A percentile compares a stretch with the other conserved stretches of the same genome.
Evolutionary conservation across 2,113 vertebrate genomes (phyloP).

Genomic region (Danionella cerebrum): DNA sequence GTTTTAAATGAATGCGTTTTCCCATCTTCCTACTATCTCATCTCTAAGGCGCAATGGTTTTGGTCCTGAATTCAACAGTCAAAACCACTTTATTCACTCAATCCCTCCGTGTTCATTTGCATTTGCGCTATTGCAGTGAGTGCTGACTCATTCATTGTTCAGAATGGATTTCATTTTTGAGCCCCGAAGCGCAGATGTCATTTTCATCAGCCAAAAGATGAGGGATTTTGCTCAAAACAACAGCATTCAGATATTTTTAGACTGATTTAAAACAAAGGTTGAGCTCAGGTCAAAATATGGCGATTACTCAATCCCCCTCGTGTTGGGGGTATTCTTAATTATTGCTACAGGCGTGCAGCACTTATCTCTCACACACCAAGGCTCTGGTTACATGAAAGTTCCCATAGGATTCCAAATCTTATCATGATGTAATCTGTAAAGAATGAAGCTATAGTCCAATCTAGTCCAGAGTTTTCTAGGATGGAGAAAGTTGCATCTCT

Average conservation of each 20-base stretch:
- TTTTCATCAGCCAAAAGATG: not conserved
- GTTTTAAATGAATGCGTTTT: conserved; percentile 45
- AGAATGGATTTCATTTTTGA: not conserved
- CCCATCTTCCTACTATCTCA: not conserved
- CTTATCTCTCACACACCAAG: not conserved
- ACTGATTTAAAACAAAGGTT: not conserved
- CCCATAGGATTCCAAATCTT: not conserved
- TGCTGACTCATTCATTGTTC: conserved; percentile 24
- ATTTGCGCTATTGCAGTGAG: conserved; percentile 12
- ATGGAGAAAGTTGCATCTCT: too few species aligned
- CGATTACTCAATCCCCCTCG: not conserved
- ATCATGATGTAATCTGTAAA: conserved; percentile 4
- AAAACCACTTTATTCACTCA: not conserved
- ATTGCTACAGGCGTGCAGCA: not conserved
- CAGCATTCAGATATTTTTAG: not conserved
- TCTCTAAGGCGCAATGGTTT: not conserved
- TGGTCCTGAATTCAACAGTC: not conserved
- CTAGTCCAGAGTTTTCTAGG: too few species aligned
- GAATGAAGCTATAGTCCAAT: too few species aligned
- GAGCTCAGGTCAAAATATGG: not conserved
- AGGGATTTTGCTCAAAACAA: not conserved
- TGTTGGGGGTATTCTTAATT: not conserved
- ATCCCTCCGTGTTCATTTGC: conserved; percentile 14
- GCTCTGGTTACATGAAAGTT: not conserved
- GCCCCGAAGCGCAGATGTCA: not conserved